Conservation (phyloP, 2,113 vertebrate species). For the Hipposideros armiger region DNA sequence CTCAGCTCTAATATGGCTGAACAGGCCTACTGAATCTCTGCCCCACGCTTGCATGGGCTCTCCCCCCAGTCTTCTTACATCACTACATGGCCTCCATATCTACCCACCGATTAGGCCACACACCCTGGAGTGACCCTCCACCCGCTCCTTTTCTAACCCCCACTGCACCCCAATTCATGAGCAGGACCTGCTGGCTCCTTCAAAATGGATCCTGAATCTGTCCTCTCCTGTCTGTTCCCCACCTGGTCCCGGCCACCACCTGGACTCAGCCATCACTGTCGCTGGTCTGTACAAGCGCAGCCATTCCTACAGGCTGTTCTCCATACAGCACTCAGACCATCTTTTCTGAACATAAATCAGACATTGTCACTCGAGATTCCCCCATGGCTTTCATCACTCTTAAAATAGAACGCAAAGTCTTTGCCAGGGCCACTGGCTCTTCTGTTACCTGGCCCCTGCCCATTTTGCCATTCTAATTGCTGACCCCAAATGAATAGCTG, state of each 20-base stretch:
- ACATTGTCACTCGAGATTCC: background rate
- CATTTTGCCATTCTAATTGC: background rate
- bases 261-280: background rate
- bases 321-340: accelerated
- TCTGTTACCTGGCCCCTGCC: too few relatives aligned
- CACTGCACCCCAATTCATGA: background rate
- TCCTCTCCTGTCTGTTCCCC: too few relatives aligned
- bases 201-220: too few relatives aligned
- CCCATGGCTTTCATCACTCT: background rate
- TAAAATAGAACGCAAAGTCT: background rate
- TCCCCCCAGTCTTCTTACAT: background rate
- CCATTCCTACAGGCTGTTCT: background rate
- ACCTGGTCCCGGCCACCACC: background rate
- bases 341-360: background rate
- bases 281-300: background rate
- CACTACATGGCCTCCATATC: background rate
- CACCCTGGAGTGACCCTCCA: background rate
- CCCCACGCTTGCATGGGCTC: background rate
- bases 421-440: background rate
- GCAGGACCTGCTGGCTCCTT: background rate
- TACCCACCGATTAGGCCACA: background rate
- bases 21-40: background rate
- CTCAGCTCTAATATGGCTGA: background rate
- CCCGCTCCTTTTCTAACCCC: background rate
- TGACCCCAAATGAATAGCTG: background rate